Evolutionary conservation across 2,797 vertebrate genomes (phyloP).

Genomic region (Microhierax caerulescens): DNA sequence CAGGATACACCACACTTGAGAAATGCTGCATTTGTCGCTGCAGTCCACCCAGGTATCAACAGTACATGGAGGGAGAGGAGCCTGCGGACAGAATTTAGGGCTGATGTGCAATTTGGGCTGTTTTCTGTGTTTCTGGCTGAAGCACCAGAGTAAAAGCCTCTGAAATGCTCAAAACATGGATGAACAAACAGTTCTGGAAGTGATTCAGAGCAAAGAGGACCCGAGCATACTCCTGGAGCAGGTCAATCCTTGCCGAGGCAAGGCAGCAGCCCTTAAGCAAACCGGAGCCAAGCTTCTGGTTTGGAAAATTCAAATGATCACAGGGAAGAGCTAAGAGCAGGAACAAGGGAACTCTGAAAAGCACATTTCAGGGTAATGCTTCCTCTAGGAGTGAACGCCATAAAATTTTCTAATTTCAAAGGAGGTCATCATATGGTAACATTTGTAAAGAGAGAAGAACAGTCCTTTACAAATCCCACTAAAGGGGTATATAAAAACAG

Average conservation of each 20-base stretch:
- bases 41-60: background rate
- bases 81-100: background rate
- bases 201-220: background rate
- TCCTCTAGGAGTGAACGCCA: background rate
- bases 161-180: background rate
- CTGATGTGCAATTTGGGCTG: background rate
- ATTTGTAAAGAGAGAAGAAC: background rate
- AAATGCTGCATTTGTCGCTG: background rate
- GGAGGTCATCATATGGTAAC: background rate
- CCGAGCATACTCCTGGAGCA: background rate
- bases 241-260: background rate
- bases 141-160: background rate
- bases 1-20: background rate
- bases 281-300: background rate
- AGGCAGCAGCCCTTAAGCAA: background rate
- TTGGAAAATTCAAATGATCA: background rate
- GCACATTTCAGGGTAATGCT: background rate
- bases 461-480: background rate
- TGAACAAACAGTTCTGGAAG: background rate
- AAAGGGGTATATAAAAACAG: background rate
- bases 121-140: background rate
- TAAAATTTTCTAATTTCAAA: background rate
- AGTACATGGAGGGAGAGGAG: background rate
- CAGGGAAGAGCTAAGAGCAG: background rate
- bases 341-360: background rate